Evolutionary conservation across 1,140 invertebrate genomes (phyloP), one percentile per base, ranked within the genome.

Genomic region (Ostrea denselamellosa): DNA sequence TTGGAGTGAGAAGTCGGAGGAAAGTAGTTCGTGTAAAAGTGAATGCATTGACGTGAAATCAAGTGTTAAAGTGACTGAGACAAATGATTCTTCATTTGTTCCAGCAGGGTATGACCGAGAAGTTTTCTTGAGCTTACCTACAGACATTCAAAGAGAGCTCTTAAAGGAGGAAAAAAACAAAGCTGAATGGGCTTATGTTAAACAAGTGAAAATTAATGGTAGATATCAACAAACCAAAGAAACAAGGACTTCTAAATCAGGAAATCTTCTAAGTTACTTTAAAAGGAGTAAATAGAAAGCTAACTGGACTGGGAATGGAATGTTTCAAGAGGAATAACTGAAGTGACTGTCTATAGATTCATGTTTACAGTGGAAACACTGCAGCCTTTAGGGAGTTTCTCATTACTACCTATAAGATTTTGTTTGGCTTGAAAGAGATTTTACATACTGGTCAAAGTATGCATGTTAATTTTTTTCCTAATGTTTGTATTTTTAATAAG

Each of bases 71-170:
- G 68, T 34, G 68, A 28, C 68, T 14, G 14, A 77, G 22, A 34
- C 68, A 28, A 12, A 0, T 17, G 14, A 34, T 9, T 10, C 28
- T 10, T 17, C 68, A 77, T 28, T 77, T 28, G 68, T 77, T 25
- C 68, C 68, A 17, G 25, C 68, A 28, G 68, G 68, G 14, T 77
- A 88, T 53, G 86, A 88, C 71, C 53, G 77, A 8, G 86, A 89
- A 25, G 83, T 89, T 58, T 88, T 87, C 77, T 44, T 83, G 8
- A 71, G 56, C 28, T 86, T 91, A 14, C 90, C 90, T 19, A 34
- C 58, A 54, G 86, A 89, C 22, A 86, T 91, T 86, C 90, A 91
- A 56, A 84, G 86, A 85, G 90, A 91, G 54, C 56, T 91, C 7
- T 9, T 89, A 28, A 68, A 86, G 44, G 89, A 91, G n/a, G 56